Evolutionary conservation across 2,113 vertebrate genomes (phyloP).

Genomic region (Kryptolebias marmoratus): DNA sequence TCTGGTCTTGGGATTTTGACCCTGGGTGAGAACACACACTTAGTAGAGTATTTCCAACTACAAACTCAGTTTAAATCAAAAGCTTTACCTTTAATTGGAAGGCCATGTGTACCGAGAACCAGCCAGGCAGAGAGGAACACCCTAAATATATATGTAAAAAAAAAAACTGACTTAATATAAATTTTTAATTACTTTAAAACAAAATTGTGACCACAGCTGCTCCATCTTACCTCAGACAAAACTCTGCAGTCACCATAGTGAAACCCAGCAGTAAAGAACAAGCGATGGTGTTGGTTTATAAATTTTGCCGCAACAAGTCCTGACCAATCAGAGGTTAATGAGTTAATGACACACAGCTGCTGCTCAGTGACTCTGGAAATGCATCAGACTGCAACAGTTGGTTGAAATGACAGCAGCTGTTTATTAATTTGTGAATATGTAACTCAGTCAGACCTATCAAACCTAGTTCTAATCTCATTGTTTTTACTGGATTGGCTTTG

Average conservation of each 20-base stretch:
- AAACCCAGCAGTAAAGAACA: not conserved
- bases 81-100: constrained; percentile 26
- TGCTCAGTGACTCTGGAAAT: not conserved
- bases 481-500: too few species aligned
- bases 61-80: not conserved
- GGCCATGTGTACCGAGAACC: not conserved
- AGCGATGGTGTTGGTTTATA: not conserved
- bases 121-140: constrained; percentile 34
- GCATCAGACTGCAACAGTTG: too few species aligned
- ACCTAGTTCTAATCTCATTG: too few species aligned
- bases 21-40: not conserved
- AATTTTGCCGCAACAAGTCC: not conserved
- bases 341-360: constrained; percentile 28
- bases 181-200: too few species aligned
- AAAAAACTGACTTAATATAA: too few species aligned
- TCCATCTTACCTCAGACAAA: constrained; percentile 18
- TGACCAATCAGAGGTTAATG: constrained; percentile 34
- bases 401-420: too few species aligned
- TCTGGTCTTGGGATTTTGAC: not conserved
- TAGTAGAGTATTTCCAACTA: not conserved
- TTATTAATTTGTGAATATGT: too few species aligned
- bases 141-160: constrained; percentile 7
- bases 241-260: not conserved
- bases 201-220: not conserved
- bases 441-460: too few species aligned